These are phyloP conservation scores for Strigamia maritima DNA, from an alignment of 2,888 invertebrate species.

Conservation along the genomic window DNA sequence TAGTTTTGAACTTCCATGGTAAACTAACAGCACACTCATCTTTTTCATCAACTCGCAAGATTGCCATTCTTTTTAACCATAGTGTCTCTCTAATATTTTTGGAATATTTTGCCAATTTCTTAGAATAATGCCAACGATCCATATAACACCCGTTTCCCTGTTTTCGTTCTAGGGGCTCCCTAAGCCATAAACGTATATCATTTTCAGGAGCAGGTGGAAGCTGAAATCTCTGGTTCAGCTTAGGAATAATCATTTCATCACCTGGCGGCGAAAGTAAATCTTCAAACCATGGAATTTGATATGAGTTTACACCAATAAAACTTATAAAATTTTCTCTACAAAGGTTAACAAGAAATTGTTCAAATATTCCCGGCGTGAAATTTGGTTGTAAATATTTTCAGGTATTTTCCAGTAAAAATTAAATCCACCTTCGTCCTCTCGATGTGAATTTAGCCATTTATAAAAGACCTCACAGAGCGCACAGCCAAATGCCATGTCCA, in stretches of 20 bases:
- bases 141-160: neutral
- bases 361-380: neutral
- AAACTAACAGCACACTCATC: neutral
- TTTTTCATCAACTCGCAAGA: neutral
- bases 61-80: neutral
- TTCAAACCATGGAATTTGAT: neutral
- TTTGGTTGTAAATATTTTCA: neutral
- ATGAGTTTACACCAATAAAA: neutral
- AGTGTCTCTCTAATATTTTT: neutral
- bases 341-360: neutral
- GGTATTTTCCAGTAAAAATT: neutral
- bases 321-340: neutral
- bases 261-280: neutral
- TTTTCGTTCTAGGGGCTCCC: neutral
- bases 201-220: neutral
- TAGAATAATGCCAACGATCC: neutral
- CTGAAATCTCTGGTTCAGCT: neutral
- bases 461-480: conserved; percentile 1
- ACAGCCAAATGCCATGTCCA: neutral
- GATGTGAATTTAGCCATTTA: neutral
- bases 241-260: neutral
- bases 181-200: neutral
- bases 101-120: neutral
- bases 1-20: neutral
- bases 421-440: neutral